Conservation (phyloP, 2,797 vertebrate genomes). For the Cyprinella venusta region DNA sequence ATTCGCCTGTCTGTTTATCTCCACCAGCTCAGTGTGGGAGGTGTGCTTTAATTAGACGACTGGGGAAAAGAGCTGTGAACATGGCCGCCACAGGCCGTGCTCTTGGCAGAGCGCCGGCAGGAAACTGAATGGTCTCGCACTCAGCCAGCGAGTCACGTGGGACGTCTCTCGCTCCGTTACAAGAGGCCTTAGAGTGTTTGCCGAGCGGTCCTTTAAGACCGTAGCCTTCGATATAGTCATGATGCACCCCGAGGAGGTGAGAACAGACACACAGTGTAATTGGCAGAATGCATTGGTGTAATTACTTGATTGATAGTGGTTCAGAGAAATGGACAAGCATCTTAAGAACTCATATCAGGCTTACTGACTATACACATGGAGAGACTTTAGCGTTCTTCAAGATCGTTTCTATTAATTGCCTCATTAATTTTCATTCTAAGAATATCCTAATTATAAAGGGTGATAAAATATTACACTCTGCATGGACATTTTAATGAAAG, state of each 20-base stretch:
- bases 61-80: conserved; percentile 74
- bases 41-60: conserved; percentile 65
- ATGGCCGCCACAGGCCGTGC: conserved; percentile 69
- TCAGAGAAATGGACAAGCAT: neutral
- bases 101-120: conserved; percentile 73
- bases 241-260: conserved; percentile 39
- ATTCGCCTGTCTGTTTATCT: conserved; percentile 69
- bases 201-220: conserved; percentile 43
- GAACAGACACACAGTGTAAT: conserved; percentile 12
- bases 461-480: conserved; percentile 6
- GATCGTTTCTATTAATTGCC: conserved; percentile 28
- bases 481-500: conserved; percentile 29
- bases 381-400: neutral
- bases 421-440: conserved; percentile 46
- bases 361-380: neutral
- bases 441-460: conserved; percentile 36
- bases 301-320: conserved; percentile 29
- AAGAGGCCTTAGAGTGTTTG: conserved; percentile 36
- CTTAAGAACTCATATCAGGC: conserved; percentile 23
- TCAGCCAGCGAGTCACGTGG: conserved; percentile 52
- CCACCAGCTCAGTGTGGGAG: conserved; percentile 67
- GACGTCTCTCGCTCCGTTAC: conserved; percentile 48
- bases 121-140: conserved; percentile 64
- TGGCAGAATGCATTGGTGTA: neutral
- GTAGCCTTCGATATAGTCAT: conserved; percentile 14